phyloP scores from a whole-genome alignment of 2,888 invertebrate genomes.

The Rugalucina vietnamica region DNA sequence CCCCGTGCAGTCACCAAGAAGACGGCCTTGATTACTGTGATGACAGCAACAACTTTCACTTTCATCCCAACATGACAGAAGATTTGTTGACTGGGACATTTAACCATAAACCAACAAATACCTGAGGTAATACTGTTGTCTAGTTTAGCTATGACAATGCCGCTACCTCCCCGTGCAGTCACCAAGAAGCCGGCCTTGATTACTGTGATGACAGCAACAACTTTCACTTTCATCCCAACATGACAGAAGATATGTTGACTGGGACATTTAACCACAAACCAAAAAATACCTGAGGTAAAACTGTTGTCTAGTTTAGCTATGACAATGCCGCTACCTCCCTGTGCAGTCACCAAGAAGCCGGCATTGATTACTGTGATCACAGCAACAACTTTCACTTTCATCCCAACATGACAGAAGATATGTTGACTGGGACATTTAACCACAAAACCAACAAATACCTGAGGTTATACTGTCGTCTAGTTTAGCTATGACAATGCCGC shows the following conservation, averaged over 20 bases:
- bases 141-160: slow-evolving; percentile 80
- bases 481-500: slow-evolving; percentile 82
- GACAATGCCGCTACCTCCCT: slow-evolving; percentile 82
- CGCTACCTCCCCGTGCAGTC: slow-evolving; percentile 81
- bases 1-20: slow-evolving; percentile 81
- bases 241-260: no score
- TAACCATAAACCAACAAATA: slow-evolving; percentile 76
- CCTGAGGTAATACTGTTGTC: slow-evolving; percentile 68
- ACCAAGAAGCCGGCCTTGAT: slow-evolving; percentile 81
- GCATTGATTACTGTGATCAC: slow-evolving; percentile 80
- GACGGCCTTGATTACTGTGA: slow-evolving; percentile 80
- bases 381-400: slow-evolving; percentile 80
- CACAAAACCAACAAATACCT: no score
- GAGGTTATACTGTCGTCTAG: slow-evolving; percentile 68
- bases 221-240: not conserved
- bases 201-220: slow-evolving; percentile 63
- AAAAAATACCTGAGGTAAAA: slow-evolving; percentile 59
- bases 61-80: slow-evolving; percentile 80
- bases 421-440: no score
- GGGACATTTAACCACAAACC: no score
- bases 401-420: no score
- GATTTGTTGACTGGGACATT: slow-evolving; percentile 81
- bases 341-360: slow-evolving; percentile 80
- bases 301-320: slow-evolving; percentile 77
- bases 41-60: slow-evolving; percentile 80